Conservation (phyloP, 1,140 invertebrate species). For the Drosophila insularis region DNA sequence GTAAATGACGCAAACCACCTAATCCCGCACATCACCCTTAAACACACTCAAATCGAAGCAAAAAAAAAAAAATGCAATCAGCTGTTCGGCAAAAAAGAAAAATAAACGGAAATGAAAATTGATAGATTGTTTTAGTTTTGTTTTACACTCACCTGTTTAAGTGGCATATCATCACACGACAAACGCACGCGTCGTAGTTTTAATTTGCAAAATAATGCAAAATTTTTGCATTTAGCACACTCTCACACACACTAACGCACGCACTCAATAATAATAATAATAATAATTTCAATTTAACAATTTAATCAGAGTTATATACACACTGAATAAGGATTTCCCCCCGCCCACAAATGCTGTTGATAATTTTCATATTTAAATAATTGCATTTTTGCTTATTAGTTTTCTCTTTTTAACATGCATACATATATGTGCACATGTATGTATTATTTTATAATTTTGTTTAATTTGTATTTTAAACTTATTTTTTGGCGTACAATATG, state of each 20-base stretch:
- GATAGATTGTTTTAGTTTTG: background rate
- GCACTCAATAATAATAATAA: slow-evolving; percentile 3
- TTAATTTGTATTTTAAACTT: slow-evolving; percentile 27
- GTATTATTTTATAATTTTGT: background rate
- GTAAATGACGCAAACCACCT: slow-evolving; percentile 70
- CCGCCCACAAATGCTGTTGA: slow-evolving; percentile 29
- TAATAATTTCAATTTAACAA: slow-evolving; percentile 28
- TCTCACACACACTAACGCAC: slow-evolving; percentile 19
- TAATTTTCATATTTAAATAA: slow-evolving; percentile 57
- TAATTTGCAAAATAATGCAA: slow-evolving; percentile 70
- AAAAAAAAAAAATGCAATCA: slow-evolving; percentile 59
- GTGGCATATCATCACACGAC: slow-evolving; percentile 82
- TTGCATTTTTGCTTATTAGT: slow-evolving; percentile 57
- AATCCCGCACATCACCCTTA: slow-evolving; percentile 25
- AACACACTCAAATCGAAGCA: slow-evolving; percentile 23
- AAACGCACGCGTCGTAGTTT: slow-evolving; percentile 79
- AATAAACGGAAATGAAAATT: slow-evolving; percentile 22
- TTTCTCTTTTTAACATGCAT: slow-evolving; percentile 16
- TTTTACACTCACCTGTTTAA: slow-evolving; percentile 78
- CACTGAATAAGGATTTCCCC: slow-evolving; percentile 14
- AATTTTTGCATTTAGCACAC: slow-evolving; percentile 69
- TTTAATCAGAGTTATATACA: slow-evolving; percentile 19
- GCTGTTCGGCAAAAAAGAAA: slow-evolving; percentile 58
- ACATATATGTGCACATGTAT: background rate
- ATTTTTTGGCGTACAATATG: slow-evolving; percentile 18